Evolutionary conservation across 2,113 vertebrate genomes (phyloP), one percentile per base, ranked within the genome.

Genomic region (Peromyscus leucopus): DNA sequence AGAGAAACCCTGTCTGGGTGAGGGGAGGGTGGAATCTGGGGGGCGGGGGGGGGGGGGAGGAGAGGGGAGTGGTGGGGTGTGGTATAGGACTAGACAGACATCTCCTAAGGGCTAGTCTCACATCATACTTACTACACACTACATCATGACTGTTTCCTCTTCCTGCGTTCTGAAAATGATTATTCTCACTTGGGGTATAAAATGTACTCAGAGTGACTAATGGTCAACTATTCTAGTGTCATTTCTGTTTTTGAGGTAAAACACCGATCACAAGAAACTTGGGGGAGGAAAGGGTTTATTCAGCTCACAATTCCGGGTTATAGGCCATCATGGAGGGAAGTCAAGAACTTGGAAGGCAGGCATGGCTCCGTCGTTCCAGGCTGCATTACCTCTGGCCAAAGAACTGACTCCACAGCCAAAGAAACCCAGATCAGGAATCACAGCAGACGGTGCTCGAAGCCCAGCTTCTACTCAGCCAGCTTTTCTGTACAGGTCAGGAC

Each of bases 321-420:
- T 10, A 63, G 26, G 28, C 26, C 28, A 31, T 46, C n/a, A 6
- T 5, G 46, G 59, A 65, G 59, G 15, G n/a, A 46, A 63, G 59
- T 46, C 59, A 83, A 59, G 80, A 61, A 84, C n/a, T 42, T 28
- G 80, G 39, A 84, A 84, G n/a, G 82, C n/a, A 85, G 39, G 59
- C 59, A 31, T 46, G 82, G n/a, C 28, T 85, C n/a, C 59, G 31
- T 31, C 59, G 19, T 31, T 84, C 82, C n/a, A n/a, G 11, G 33
- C 10, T 57, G 33, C 69, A 36, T 36, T 15, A 17, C 69, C 72
- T 74, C 9, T 75, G n/a, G 10, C 82, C 59, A 42, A 63, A 24
- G 7, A 63, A 84, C 33, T 28, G 57, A 28, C n/a, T 8, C 63
- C 15, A 63, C 3, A 42, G 59, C 13, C n/a, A 31, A 42, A 42